Base-by-base conservation (phyloP, 2,888 invertebrate genomes). In the Xanthorhoe designata region DNA sequence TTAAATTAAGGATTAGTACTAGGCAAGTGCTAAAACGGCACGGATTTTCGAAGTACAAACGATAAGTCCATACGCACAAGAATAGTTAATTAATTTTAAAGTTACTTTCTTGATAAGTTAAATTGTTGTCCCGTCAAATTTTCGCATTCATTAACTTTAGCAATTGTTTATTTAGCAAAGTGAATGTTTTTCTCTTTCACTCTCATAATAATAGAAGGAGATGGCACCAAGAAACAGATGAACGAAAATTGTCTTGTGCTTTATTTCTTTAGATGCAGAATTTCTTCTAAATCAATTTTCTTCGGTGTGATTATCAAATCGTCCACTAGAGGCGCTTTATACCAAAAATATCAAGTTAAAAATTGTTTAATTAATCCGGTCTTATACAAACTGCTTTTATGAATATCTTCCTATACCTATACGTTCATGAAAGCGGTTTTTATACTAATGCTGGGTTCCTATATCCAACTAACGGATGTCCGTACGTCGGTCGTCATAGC, bases 251-350 rank as follows among this genome's bases (percentile, higher is more conserved):
- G 24, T 1, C 24, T 24, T 24, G 24, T 24, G 1, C 4, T 24
- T 24, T 38, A 9, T 9, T 38, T 38, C 35, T 9, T 38, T 38
- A 38, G 35, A 38, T 38, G 35, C 10, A 2, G 2, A 38, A 38
- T 38, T 6, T 38, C 9, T 38, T 15, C 15, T 15, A 17, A 5
- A 5, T 13, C 6, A 47, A 47, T 47, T 15, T 15, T 17, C 7
- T 47, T 17, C 15, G 6, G 17, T 15, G 47, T 17, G 8, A 47
- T n/a, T n/a, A 18, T 55, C 18, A 55, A 52, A n/a, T 52, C 13
- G 52, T 32, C 29, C 52, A 15, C 52, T 32, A 52, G 52, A 52
- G 52, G 50, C 50, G 29, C 52, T 52, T 32, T 52, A 10, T 29
- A 51, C 47, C 47, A 47, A 47, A 47, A 47, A 47, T 38, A 38